phyloP scores from a whole-genome alignment of 2,888 invertebrate genomes.

The Anoplius nigerrimus region DNA sequence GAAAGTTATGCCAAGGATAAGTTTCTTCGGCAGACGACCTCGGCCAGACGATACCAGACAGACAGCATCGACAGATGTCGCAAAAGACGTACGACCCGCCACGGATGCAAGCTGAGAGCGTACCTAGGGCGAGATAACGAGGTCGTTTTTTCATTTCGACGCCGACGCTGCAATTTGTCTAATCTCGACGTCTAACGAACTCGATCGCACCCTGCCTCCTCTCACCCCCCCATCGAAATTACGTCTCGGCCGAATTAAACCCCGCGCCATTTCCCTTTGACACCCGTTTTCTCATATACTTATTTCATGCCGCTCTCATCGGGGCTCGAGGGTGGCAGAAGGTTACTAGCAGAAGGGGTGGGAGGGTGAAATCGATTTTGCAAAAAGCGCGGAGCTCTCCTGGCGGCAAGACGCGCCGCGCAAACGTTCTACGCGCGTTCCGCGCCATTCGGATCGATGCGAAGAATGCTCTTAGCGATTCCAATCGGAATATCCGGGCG shows the following conservation, averaged over 20 bases:
- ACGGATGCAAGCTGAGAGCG: not conserved
- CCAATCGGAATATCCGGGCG: no score
- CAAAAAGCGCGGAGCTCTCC: no score
- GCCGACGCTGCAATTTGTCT: conserved; percentile 43
- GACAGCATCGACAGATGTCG: conserved; percentile 22
- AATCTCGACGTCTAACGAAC: conserved; percentile 48
- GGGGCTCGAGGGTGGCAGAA: no score
- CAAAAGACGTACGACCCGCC: conserved; percentile 24
- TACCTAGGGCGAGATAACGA: conserved; percentile 25
- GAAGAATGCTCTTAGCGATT: conserved; percentile 12
- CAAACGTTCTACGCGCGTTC: not conserved
- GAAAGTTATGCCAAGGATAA: no score
- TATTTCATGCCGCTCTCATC: no score
- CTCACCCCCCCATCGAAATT: conserved; percentile 39
- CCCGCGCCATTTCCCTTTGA: conserved; percentile 25
- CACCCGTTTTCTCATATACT: not conserved
- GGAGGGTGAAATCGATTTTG: no score
- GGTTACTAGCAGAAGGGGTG: no score
- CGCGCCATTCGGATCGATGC: not conserved
- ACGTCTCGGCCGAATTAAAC: conserved; percentile 38
- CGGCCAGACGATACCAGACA: no score
- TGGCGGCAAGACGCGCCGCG: no score
- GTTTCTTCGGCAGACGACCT: no score
- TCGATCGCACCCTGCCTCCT: conserved; percentile 32
- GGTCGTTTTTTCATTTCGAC: conserved; percentile 46